These are phyloP conservation scores for Mellivora capensis DNA, from an alignment of 2,113 vertebrate genomes.

Conservation along the genomic window DNA sequence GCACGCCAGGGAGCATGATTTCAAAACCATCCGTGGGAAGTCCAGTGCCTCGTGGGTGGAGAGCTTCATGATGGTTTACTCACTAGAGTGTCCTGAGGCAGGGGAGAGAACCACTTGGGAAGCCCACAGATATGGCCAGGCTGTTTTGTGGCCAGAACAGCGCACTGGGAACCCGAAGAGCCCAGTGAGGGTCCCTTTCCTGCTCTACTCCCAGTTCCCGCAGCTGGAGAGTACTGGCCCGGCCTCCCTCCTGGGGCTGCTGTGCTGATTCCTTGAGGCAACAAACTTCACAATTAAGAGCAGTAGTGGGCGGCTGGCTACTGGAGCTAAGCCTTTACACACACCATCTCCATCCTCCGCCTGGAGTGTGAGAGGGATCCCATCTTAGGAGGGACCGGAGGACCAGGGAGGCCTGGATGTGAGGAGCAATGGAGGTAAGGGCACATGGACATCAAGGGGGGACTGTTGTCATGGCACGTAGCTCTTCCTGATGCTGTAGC, in stretches of 20 bases:
- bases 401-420: background rate
- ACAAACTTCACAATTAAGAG: background rate
- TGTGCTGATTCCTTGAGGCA: background rate
- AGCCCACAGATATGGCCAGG: background rate
- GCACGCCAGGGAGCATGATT: background rate
- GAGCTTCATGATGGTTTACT: background rate
- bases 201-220: background rate
- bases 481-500: background rate
- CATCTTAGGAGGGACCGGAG: background rate
- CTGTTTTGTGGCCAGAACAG: background rate
- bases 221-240: background rate
- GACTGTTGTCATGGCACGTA: fast-evolving
- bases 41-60: background rate
- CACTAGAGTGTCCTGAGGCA: background rate
- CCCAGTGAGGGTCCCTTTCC: too few relatives aligned
- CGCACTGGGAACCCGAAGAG: background rate
- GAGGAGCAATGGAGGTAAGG: background rate
- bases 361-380: background rate
- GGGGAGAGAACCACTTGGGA: background rate
- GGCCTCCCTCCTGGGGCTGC: background rate
- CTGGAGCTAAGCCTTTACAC: background rate
- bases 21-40: background rate
- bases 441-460: fast-evolving
- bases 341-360: background rate
- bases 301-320: background rate